Conservation (phyloP, 2,113 vertebrate species). For the Festucalex cinctus region DNA sequence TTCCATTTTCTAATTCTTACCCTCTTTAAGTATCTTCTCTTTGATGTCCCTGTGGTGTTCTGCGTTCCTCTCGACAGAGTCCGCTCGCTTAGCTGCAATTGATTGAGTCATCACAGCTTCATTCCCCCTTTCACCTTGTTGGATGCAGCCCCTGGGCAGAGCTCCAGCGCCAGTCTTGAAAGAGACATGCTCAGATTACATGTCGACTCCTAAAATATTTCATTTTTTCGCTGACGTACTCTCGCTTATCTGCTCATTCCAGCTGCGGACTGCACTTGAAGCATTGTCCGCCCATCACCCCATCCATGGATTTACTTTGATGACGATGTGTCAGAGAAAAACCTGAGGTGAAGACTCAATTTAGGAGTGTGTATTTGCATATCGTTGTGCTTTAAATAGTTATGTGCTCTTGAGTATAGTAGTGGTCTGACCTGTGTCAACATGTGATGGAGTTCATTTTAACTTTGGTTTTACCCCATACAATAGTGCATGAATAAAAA, state of each 20-base stretch:
- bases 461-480: background rate
- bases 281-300: slow-evolving; percentile 20
- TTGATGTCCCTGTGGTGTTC: slow-evolving; percentile 1
- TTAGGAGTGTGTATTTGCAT: slow-evolving; percentile 8
- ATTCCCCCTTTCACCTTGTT: slow-evolving; percentile 53
- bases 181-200: slow-evolving; percentile 31
- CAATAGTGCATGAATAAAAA: background rate
- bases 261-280: slow-evolving; percentile 38
- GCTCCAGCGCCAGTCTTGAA: slow-evolving; percentile 38
- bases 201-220: slow-evolving; percentile 48
- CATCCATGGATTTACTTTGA: slow-evolving; percentile 36
- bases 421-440: background rate
- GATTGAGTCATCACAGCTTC: slow-evolving; percentile 64
- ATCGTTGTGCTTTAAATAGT: slow-evolving; percentile 15
- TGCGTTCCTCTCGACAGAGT: slow-evolving; percentile 8
- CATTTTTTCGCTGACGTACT: slow-evolving; percentile 38
- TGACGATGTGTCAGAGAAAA: slow-evolving; percentile 31
- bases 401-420: background rate
- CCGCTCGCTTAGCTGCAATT: slow-evolving; percentile 31
- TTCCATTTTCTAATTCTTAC: background rate
- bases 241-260: slow-evolving; percentile 52
- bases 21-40: background rate
- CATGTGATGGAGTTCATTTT: background rate
- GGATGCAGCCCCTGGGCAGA: slow-evolving; percentile 38
- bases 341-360: slow-evolving; percentile 46